Evolutionary conservation across 2,113 vertebrate species (phyloP), one percentile per base, ranked within the genome.

Genomic region (Cnemophilus loriae): DNA sequence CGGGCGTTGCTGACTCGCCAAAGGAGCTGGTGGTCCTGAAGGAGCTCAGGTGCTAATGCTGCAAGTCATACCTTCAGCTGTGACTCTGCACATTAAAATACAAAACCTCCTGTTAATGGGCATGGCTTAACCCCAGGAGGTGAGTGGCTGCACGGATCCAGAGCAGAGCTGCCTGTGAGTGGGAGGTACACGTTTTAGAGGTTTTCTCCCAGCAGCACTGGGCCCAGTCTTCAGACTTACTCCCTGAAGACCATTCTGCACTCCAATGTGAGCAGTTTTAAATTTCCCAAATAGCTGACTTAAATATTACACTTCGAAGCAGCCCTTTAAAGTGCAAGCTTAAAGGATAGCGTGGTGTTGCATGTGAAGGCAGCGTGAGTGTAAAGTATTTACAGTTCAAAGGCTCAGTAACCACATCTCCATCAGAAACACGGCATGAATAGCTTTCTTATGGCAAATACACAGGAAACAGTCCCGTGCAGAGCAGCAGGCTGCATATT

Each of bases 351-450:
- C 1, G 0, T 56, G 52, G 70, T n/a, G 47, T 84, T 76, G 82
- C 71, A 67, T 30, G 75, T 3, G 3, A 93, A 83, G 75, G 71
- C 42, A 73, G 53, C 37, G 1, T 6, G 60, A 82, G 65, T 35
- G 37, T 53, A 50, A 93, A 91, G 70, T 33, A 33, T 57, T 84
- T 67, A 3, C n/a, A 75, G 93, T 93, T 95, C 93, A 95, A 88
- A 96, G 95, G 60, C 85, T 91, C 78, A 20, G 15, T 69, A 91
- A 91, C 87, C 91, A 61, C 91, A 63, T 88, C 87, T 84, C 75
- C 73, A 56, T 56, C 79, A 94, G 90, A 53, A 84, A 76, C 22
- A 39, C 3, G 0, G 71, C 52, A 24, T 75, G 76, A 96, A 93
- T 70, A 52, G 68, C 83, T 96, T 86, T 32, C 92, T 93, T 80